Evolutionary conservation across 2,888 invertebrate species (phyloP).

Genomic region (Rhingia campestris): DNA sequence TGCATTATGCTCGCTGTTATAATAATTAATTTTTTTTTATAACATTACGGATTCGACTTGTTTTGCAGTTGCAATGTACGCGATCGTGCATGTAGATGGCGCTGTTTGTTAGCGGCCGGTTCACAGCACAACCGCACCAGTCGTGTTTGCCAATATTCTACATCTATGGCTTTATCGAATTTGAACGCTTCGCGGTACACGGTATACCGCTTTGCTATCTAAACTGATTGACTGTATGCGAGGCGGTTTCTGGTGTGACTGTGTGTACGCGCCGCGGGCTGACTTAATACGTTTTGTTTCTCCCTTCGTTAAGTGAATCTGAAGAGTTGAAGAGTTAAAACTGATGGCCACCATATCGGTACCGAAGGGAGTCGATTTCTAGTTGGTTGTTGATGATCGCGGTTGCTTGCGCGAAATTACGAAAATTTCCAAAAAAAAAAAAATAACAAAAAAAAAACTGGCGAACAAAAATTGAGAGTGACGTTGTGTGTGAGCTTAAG

Average conservation of each 20-base stretch:
- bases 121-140: conserved; percentile 20
- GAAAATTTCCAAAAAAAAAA: conserved; percentile 30
- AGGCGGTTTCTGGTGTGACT: conserved; percentile 22
- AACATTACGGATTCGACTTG: conserved; percentile 8
- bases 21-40: conserved; percentile 3
- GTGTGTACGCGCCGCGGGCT: conserved; percentile 5
- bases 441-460: not conserved
- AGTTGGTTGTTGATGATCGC: conserved; percentile 61
- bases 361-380: conserved; percentile 46
- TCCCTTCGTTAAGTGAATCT: conserved; percentile 53
- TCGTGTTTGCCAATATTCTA: conserved; percentile 38
- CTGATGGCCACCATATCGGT: conserved; percentile 42
- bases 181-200: conserved; percentile 49
- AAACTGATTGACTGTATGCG: conserved; percentile 40
- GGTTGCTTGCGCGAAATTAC: conserved; percentile 41
- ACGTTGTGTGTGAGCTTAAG: not conserved
- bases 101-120: conserved; percentile 34
- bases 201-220: conserved; percentile 40
- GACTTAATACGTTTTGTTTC: conserved; percentile 11
- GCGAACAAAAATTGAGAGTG: not conserved
- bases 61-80: not conserved
- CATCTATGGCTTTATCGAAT: conserved; percentile 50
- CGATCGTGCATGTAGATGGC: conserved; percentile 47
- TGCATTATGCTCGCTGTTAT: conserved; percentile 7
- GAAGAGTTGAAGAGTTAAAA: conserved; percentile 59